Conservation (phyloP, 2,797 vertebrate genomes). For the Capromys pilorides region DNA sequence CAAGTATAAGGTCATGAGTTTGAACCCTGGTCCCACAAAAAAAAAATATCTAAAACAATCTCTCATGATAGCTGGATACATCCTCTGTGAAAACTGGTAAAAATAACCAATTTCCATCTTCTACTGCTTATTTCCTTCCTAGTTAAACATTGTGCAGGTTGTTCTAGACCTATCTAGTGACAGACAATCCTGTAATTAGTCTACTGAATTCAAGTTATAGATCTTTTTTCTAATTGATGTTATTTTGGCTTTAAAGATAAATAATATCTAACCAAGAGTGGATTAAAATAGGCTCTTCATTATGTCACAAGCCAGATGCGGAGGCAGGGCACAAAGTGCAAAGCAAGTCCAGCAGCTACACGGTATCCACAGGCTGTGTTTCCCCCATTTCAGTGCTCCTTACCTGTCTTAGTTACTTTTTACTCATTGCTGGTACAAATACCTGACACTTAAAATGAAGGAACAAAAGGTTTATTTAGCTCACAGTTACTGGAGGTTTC, state of each 20-base stretch:
- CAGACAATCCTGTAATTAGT: slow-evolving; percentile 6
- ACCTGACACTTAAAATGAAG: no score
- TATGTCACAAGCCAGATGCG: background rate
- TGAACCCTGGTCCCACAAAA: no score
- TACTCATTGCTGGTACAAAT: no score
- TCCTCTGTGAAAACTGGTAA: background rate
- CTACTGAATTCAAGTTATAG: background rate
- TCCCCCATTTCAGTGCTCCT: background rate
- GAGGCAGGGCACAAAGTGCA: background rate
- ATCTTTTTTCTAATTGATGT: background rate
- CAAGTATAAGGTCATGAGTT: no score
- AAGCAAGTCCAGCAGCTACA: background rate
- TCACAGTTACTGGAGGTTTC: no score
- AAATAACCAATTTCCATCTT: background rate
- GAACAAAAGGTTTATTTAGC: no score
- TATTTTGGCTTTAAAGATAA: background rate
- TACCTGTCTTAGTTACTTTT: no score
- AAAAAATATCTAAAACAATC: background rate
- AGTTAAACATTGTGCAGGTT: background rate
- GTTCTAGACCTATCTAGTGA: background rate
- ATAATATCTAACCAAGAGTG: background rate
- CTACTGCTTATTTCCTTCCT: background rate
- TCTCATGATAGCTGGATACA: background rate
- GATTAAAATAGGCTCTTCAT: background rate
- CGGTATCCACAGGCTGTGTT: background rate